Conservation (phyloP, 2,113 vertebrate species). For the Osmerus eperlanus region DNA sequence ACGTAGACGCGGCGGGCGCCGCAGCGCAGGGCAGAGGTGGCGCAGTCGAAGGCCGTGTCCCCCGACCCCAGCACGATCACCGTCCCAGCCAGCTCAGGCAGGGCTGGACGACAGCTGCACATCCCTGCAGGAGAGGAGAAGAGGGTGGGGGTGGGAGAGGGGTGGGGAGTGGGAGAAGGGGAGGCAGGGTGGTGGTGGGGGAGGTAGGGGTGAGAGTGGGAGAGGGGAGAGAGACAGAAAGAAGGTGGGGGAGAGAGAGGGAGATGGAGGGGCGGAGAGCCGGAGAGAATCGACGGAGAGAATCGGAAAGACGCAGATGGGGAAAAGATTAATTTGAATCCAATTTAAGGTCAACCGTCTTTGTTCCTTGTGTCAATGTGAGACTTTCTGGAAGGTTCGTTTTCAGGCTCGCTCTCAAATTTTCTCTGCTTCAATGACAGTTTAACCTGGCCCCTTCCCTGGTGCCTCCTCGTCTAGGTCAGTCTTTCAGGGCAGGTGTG, state of each 20-base stretch:
- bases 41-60: slow-evolving; percentile 94
- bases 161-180: not conserved
- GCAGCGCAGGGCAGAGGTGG: slow-evolving; percentile 91
- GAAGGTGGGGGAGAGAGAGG: not conserved
- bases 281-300: slow-evolving; percentile 5
- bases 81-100: slow-evolving; percentile 81
- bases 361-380: not conserved
- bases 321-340: too few species aligned
- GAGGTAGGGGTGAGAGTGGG: not conserved
- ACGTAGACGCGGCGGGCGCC: slow-evolving; percentile 87
- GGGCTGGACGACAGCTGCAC: slow-evolving; percentile 79
- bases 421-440: not conserved
- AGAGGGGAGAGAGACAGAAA: not conserved
- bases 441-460: not conserved
- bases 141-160: not conserved
- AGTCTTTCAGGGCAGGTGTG: too few species aligned
- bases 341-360: too few species aligned
- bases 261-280: not conserved
- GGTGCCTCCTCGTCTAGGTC: too few species aligned
- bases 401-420: not conserved
- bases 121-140: slow-evolving; percentile 76
- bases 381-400: too few species aligned
- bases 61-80: slow-evolving; percentile 93
- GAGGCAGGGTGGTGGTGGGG: not conserved
- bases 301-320: not conserved